Evolutionary conservation across 2,797 vertebrate species (phyloP), one percentile per base, ranked within the genome.

Genomic region (Podarcis lilfordi): DNA sequence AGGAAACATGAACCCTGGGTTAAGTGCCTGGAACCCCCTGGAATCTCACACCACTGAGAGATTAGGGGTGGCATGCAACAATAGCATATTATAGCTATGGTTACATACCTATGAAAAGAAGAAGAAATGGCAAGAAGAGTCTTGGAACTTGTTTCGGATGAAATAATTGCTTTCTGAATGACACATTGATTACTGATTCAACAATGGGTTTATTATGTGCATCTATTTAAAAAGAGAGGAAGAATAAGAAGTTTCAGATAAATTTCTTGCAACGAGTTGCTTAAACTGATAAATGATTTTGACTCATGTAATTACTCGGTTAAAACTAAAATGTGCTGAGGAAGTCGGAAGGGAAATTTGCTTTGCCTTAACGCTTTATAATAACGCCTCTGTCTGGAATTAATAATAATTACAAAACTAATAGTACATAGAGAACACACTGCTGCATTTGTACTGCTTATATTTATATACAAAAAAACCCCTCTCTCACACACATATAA

Each of bases 261-360:
- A 89, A 93, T 94, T 95, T 95, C 92, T 91, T 91, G 43, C 88
- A 84, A 88, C 78, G 89, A 92, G 90, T 81, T 94, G 78, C 89
- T 95, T 93, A 88, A 93, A 93, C 92, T 94, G 87, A 90, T 91
- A 94, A 94, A 93, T 90, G 87, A 92, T 91, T 95, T 96, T 91
- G 91, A 95, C 90, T 95, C 72, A 90, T 91, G 84, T 94, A 95
- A 96, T 95, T 94, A 90, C 87, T 93, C 90, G 1, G 25, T 95
- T 95, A 91, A 93, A 95, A 91, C 87, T 88, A 94, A 96, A 95
- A 91, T 92, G 80, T 93, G 88, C 93, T 94, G 78, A 86, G 92
- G 27, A 94, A 94, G 90, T 55, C 85, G 89, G 50, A 89, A 90
- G 69, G 72, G 88, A 91, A 91, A 64, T 96, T 95, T 96, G 86